Evolutionary conservation across 2,797 vertebrate genomes (phyloP).

Genomic region (Darevskia mixta): DNA sequence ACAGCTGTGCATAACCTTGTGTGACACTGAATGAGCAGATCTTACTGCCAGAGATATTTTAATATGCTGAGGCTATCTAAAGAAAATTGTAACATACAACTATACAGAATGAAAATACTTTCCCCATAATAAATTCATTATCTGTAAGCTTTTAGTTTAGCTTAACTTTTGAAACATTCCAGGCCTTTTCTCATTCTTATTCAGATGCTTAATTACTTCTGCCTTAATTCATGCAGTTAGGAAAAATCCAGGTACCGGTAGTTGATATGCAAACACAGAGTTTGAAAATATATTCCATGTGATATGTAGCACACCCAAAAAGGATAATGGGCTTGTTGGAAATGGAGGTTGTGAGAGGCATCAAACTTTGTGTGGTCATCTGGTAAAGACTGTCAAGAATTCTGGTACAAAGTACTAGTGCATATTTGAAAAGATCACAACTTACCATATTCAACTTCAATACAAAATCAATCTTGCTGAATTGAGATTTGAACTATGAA

Average conservation of each 20-base stretch:
- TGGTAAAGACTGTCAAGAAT: background rate
- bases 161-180: background rate
- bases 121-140: background rate
- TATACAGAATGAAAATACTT: constrained; percentile 27
- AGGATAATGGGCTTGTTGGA: background rate
- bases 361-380: background rate
- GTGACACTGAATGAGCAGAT: constrained; percentile 14
- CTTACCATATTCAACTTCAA: background rate
- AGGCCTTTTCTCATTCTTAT: background rate
- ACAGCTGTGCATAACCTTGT: background rate
- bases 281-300: background rate
- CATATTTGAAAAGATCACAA: background rate
- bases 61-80: background rate
- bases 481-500: background rate
- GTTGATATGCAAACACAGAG: background rate
- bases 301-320: background rate
- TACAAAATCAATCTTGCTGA: background rate
- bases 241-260: background rate
- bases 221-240: background rate
- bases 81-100: constrained; percentile 34
- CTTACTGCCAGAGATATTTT: constrained; percentile 39
- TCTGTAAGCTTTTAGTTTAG: constrained; percentile 36
- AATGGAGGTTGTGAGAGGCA: background rate
- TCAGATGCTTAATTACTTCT: constrained; percentile 1
- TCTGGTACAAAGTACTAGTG: background rate